Evolutionary conservation across 1,140 invertebrate genomes (phyloP).

Genomic region (Sminthurinus signatus): DNA sequence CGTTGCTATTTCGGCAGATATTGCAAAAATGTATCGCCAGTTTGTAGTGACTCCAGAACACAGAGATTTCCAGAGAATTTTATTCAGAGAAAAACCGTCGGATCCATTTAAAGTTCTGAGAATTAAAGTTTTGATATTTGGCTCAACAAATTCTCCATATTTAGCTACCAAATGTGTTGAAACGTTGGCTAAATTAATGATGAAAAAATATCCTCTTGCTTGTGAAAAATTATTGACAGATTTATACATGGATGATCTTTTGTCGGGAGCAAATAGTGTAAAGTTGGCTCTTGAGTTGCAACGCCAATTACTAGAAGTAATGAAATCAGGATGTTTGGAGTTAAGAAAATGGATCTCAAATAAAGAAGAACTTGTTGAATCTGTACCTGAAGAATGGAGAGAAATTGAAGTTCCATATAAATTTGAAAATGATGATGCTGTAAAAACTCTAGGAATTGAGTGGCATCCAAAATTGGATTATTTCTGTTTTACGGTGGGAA

Average conservation of each 20-base stretch:
- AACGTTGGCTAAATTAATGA: no score
- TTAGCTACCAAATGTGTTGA: no score
- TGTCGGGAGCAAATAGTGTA: neutral
- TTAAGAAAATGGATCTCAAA: conserved; percentile 21
- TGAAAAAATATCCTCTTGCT: conserved; percentile 18
- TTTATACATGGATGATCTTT: conserved; percentile 12
- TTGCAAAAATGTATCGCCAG: conserved; percentile 42
- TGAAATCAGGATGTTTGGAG: conserved; percentile 37
- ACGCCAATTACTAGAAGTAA: conserved; percentile 38
- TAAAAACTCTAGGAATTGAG: conserved; percentile 3
- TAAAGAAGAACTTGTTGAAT: neutral
- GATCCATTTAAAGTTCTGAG: conserved; percentile 34
- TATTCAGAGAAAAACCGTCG: conserved; percentile 43
- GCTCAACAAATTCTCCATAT: conserved; percentile 43
- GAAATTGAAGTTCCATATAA: neutral
- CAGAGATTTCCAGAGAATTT: conserved; percentile 44
- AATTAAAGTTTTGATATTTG: conserved; percentile 44
- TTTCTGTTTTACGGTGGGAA: conserved; percentile 20
- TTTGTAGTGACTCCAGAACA: conserved; percentile 9
- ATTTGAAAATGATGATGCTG: neutral
- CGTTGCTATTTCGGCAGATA: conserved; percentile 38
- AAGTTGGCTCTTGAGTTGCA: conserved; percentile 30
- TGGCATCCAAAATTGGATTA: neutral
- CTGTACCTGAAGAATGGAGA: neutral
- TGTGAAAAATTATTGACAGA: neutral